Evolutionary conservation across 2,113 vertebrate species (phyloP).

Genomic region (Pseudorasbora parva): DNA sequence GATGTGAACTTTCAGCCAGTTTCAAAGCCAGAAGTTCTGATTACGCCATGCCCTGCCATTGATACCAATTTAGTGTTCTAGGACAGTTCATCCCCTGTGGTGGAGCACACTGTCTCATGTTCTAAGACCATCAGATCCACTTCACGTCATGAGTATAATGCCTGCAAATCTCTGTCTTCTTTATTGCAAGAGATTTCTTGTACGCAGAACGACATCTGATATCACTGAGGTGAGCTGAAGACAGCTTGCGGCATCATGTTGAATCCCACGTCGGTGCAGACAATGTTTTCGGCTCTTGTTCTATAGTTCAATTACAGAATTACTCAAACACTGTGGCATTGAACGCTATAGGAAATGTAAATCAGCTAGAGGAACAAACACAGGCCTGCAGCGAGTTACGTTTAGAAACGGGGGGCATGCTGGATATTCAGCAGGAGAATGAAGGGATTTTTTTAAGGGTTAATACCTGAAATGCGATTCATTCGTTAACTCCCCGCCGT

Average conservation of each 20-base stretch:
- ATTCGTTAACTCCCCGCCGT: not conserved
- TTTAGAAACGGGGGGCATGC: conserved; percentile 58
- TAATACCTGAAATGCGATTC: conserved; percentile 59
- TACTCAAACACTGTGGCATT: conserved; percentile 33
- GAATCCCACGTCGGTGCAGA: not conserved
- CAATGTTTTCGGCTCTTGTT: conserved; percentile 14
- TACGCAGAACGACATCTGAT: not conserved
- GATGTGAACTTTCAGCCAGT: conserved; percentile 16
- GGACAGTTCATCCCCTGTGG: conserved; percentile 24
- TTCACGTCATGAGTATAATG: conserved; percentile 28
- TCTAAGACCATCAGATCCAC: conserved; percentile 37
- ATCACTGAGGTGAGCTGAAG: not conserved
- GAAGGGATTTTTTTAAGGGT: conserved; percentile 58
- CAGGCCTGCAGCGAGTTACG: conserved; percentile 52
- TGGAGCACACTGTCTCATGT: conserved; percentile 11
- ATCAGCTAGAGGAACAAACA: conserved; percentile 43
- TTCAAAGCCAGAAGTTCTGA: conserved; percentile 18
- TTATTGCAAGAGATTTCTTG: conserved; percentile 38
- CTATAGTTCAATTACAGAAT: conserved; percentile 42
- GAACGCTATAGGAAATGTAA: conserved; percentile 41
- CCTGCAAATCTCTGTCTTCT: conserved; percentile 8
- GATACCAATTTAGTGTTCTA: conserved; percentile 40
- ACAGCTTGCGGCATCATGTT: not conserved
- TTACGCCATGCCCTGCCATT: conserved; percentile 30
- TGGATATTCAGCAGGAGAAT: conserved; percentile 61